Evolutionary conservation across 1,140 invertebrate genomes (phyloP), one percentile per base, ranked within the genome.

Genomic region (Drosophila pallidifrons): DNA sequence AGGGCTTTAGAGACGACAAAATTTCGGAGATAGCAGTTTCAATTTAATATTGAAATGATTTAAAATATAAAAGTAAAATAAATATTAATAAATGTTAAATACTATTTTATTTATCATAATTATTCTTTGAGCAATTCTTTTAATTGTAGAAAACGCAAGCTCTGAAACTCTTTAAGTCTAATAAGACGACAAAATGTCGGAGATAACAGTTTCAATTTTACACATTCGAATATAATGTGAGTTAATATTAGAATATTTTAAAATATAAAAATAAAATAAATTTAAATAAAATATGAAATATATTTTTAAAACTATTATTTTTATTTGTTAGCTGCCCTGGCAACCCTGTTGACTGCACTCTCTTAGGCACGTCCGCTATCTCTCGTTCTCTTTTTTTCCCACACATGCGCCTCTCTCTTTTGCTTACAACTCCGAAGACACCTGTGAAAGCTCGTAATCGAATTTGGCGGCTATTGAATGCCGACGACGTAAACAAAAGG

Each of bases 381-480:
- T 13, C 54, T 45, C 45, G 65, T 11, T 32, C 30, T 32, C 30
- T 28, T 16, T 7, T 8, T 51, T 32, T 72, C 15, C 11, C 15
- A 38, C 46, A 54, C 35, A 47, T 57, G 49, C 68, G 60, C 28
- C 13, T 11, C 28, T 30, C 70, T 79, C 77, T 88, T 25, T 72
- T 51, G 0, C 3, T 69, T 71, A 61, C 58, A 83, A 88, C 77
- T 74, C 35, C 45, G 20, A 55, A 41, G 25, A 87, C 73, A 87
- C 82, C 75, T 86, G 83, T 86, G 52, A 83, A 88, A 88, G 73
- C 73, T 81, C 54, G 46, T 10, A 25, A 38, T 25, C 51, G 20
- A 68, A 60, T 54, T 68, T n/a, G 38, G 57, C 65, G 72, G 73
- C 77, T 66, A 74, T 60, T 35, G 16, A 46, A 52, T 11, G 58